phyloP scores from a whole-genome alignment of 1,140 invertebrate species.

The Alviniconcha marisindica region DNA sequence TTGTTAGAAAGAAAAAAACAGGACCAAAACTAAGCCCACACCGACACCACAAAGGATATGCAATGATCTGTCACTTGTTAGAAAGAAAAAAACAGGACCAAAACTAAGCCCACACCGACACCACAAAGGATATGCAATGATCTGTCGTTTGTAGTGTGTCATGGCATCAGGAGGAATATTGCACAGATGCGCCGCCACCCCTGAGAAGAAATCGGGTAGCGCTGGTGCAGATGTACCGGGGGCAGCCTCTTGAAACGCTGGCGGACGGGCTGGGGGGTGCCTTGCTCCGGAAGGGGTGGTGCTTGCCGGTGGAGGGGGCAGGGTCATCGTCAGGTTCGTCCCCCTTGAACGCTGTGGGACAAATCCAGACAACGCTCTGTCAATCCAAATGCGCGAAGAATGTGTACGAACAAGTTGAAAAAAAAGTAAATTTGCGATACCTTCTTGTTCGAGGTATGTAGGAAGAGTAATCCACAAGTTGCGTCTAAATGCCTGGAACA shows the following conservation, averaged over 20 bases:
- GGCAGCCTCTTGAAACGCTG: neutral
- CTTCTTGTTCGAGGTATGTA: too few species aligned
- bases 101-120: neutral
- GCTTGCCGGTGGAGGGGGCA: neutral
- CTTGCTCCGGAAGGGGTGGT: neutral
- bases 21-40: neutral
- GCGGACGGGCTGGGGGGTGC: neutral
- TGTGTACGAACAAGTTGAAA: too few species aligned
- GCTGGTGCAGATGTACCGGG: neutral
- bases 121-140: constrained; percentile 73
- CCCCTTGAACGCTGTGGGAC: neutral
- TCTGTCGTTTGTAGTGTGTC: constrained; percentile 64
- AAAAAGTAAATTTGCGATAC: too few species aligned
- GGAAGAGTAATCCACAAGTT: too few species aligned
- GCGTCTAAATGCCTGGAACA: too few species aligned
- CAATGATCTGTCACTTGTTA: too few species aligned
- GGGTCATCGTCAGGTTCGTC: neutral
- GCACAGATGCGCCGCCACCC: constrained; percentile 57
- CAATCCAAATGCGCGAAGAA: too few species aligned
- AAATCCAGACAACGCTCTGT: too few species aligned
- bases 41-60: neutral
- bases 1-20: too few species aligned
- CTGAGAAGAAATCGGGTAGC: constrained; percentile 57
- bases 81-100: too few species aligned
- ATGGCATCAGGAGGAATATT: constrained; percentile 53